A percentile compares a stretch with the other conserved stretches of the same genome.
Conservation (phyloP, 30 jellyfish, hydroid and myxozoan species). For the Hydractinia symbiolongicarpus region DNA sequence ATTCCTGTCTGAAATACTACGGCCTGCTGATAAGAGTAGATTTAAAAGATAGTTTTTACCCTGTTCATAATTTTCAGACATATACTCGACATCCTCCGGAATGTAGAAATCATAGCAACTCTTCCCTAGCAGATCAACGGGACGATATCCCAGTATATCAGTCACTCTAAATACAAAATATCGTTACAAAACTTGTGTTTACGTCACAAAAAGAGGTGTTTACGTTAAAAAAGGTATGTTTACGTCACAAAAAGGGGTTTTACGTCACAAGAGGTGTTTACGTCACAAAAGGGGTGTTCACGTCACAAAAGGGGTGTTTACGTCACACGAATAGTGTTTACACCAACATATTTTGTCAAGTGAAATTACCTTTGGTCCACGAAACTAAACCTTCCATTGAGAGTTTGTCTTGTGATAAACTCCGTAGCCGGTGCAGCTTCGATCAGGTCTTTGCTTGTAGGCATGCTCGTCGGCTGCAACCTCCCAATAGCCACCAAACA, state of each 20-base stretch:
- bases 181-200: not conserved
- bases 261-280: too few species aligned
- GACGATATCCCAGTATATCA: constrained; percentile 91
- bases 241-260: too few species aligned
- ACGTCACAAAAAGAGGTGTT: too few species aligned
- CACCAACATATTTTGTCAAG: too few species aligned
- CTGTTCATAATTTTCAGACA: constrained; percentile 78
- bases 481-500: constrained; percentile 92
- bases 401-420: constrained; percentile 89
- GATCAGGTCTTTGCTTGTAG: constrained; percentile 60
- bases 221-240: too few species aligned
- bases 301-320: too few species aligned
- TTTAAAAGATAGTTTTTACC: constrained; percentile 32
- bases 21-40: not conserved
- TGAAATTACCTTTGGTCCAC: constrained; percentile 75
- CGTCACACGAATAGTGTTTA: too few species aligned
- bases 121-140: constrained; percentile 86
- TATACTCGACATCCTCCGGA: constrained; percentile 79
- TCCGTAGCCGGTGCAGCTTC: constrained; percentile 95
- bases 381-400: constrained; percentile 95
- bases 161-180: constrained; percentile 55
- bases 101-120: constrained; percentile 74
- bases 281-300: too few species aligned
- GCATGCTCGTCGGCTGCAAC: constrained; percentile 95
- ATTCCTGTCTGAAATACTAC: not conserved